A percentile compares a stretch with the other conserved stretches of the same genome.
phyloP scores from a whole-genome alignment of 2,797 vertebrate species.

The Otolemur crassicaudatus region DNA sequence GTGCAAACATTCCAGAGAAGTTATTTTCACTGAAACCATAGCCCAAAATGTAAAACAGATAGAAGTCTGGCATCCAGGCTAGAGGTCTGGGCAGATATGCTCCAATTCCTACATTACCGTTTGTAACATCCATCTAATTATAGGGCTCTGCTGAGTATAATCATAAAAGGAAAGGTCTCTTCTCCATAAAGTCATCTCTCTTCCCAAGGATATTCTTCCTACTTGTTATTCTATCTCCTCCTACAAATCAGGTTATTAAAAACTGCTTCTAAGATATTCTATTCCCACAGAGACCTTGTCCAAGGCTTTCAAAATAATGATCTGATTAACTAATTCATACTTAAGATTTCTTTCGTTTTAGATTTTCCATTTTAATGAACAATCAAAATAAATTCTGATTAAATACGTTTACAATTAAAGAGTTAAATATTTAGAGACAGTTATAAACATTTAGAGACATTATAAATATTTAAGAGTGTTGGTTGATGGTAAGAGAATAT shows the following conservation, averaged over 20 bases:
- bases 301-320: conserved; percentile 46
- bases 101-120: neutral
- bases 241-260: conserved; percentile 7
- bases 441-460: neutral
- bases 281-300: neutral
- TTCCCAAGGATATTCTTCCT: neutral
- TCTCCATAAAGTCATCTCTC: neutral
- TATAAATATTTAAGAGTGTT: neutral
- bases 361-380: conserved; percentile 10
- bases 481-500: neutral
- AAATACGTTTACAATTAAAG: neutral
- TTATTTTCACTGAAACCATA: conserved; percentile 56
- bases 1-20: neutral
- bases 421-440: neutral
- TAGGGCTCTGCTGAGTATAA: neutral
- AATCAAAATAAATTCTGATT: conserved; percentile 21
- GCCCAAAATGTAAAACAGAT: conserved; percentile 33
- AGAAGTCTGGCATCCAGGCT: neutral
- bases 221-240: neutral
- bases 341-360: neutral
- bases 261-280: conserved; percentile 9
- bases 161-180: neutral
- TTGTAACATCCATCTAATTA: neutral
- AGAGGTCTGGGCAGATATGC: neutral
- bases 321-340: conserved; percentile 18